Conservation (phyloP, 2,888 invertebrate genomes). For the Norana najaformis region DNA sequence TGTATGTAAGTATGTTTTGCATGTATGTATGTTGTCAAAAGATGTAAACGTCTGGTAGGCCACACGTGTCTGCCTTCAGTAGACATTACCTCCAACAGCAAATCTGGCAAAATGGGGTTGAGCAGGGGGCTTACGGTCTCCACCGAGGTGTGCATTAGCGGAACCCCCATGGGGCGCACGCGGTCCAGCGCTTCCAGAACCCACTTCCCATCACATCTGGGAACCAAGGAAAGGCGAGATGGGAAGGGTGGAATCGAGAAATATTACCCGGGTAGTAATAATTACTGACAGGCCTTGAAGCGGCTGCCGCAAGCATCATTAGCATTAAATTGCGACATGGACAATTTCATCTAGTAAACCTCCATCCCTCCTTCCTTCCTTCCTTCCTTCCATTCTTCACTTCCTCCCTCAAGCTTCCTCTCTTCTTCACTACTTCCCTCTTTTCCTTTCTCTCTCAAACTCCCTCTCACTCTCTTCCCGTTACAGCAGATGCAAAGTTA, state of each 20-base stretch:
- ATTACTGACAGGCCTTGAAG: background rate
- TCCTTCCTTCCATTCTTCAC: background rate
- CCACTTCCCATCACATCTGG: background rate
- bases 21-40: too few relatives aligned
- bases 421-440: background rate
- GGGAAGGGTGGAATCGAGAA: background rate
- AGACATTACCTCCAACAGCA: too few relatives aligned
- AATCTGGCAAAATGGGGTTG: background rate
- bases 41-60: too few relatives aligned
- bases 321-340: conserved; percentile 13
- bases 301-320: background rate
- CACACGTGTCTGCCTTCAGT: too few relatives aligned
- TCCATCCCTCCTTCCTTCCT: background rate
- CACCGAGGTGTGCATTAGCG: background rate
- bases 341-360: background rate
- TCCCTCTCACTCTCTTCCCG: background rate
- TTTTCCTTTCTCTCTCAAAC: background rate
- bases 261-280: background rate
- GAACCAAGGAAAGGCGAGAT: background rate
- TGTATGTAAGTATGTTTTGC: too few relatives aligned
- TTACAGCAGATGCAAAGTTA: background rate
- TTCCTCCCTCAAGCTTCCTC: background rate
- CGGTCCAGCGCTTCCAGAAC: background rate
- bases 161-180: background rate
- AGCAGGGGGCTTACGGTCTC: background rate